Conservation (phyloP, 2,888 invertebrate genomes). For the Lochmaea capreae region DNA sequence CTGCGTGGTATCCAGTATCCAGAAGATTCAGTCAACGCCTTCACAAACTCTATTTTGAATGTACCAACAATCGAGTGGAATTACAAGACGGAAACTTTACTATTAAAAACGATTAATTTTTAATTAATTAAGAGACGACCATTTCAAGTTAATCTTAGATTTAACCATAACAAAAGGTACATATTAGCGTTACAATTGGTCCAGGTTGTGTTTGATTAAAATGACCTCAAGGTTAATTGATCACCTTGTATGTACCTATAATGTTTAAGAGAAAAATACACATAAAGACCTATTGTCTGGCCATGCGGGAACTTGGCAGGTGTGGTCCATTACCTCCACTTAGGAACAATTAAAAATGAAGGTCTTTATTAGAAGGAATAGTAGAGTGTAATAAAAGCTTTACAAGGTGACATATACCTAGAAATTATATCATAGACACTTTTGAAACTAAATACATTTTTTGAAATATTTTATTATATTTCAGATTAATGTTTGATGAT, state of each 20-base stretch:
- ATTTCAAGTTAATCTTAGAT: conserved; percentile 6
- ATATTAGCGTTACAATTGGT: conserved; percentile 25
- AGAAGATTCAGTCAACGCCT: too few relatives aligned
- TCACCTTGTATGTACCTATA: conserved; percentile 40
- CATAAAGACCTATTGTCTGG: conserved; percentile 50
- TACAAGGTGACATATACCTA: conserved; percentile 16
- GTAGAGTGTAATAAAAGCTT: conserved; percentile 14
- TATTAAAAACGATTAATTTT: neutral
- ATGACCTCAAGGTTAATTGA: conserved; percentile 47
- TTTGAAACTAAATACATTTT: too few relatives aligned
- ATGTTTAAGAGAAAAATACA: conserved; percentile 27
- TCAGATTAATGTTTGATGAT: too few relatives aligned
- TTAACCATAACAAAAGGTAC: conserved; percentile 32
- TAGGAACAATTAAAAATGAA: conserved; percentile 60
- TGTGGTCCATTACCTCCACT: conserved; percentile 64
- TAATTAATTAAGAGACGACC: neutral
- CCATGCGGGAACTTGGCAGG: conserved; percentile 60
- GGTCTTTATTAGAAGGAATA: conserved; percentile 54
- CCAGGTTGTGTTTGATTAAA: conserved; percentile 40
- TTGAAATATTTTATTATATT: too few relatives aligned
- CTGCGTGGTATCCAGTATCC: too few relatives aligned
- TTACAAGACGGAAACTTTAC: too few relatives aligned
- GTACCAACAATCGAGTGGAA: too few relatives aligned
- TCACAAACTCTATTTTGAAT: too few relatives aligned
- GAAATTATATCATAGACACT: too few relatives aligned